phyloP scores from a whole-genome alignment of 2,113 vertebrate species.

The Carettochelys insculpta region DNA sequence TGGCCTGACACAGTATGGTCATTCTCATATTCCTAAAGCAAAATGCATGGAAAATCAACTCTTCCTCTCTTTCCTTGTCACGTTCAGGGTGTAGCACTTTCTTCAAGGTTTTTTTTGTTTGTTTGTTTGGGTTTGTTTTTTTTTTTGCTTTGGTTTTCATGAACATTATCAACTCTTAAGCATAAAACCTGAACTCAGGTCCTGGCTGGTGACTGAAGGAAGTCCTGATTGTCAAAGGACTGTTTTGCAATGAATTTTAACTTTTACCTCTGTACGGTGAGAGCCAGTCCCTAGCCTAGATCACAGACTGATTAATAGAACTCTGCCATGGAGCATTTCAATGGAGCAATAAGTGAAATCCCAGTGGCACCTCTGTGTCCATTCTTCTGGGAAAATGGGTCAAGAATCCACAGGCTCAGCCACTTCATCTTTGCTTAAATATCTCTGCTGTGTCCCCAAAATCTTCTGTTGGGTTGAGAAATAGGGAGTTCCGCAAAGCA shows the following conservation, averaged over 20 bases:
- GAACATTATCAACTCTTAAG: background rate
- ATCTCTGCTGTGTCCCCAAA: background rate
- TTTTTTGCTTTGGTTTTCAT: background rate
- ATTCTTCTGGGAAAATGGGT: background rate
- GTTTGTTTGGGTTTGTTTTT: no score
- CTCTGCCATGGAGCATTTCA: background rate
- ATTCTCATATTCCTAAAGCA: background rate
- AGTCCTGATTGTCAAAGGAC: background rate
- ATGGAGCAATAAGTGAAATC: background rate
- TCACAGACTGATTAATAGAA: background rate
- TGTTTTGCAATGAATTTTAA: background rate
- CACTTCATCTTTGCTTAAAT: background rate
- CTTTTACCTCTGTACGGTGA: background rate
- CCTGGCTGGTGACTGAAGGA: background rate
- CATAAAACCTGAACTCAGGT: background rate
- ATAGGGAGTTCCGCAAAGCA: background rate
- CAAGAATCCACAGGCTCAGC: background rate
- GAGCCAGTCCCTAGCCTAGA: background rate
- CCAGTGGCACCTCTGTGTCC: background rate
- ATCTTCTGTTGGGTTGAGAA: background rate
- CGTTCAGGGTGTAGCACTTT: background rate
- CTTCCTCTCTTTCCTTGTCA: background rate
- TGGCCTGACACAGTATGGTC: no score
- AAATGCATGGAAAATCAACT: background rate
- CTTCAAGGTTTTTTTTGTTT: no score